Conservation (phyloP, 2,797 vertebrate genomes). For the Sebastes itinus region DNA sequence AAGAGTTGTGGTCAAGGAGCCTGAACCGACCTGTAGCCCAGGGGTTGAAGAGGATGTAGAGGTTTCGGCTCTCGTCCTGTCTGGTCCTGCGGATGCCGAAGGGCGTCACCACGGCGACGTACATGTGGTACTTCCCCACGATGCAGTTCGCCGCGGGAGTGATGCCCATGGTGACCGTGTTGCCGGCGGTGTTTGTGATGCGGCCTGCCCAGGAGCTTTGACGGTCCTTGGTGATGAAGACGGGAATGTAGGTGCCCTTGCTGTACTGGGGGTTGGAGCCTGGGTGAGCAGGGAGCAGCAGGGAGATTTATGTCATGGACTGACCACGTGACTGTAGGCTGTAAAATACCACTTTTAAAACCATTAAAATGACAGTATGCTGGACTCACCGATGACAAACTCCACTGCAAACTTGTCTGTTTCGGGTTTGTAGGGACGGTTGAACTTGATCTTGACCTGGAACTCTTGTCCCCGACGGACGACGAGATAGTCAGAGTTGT, state of each 20-base stretch:
- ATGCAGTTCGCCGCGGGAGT: conserved; percentile 86
- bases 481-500: conserved; percentile 81
- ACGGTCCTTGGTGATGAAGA: conserved; percentile 79
- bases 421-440: conserved; percentile 83
- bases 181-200: conserved; percentile 71
- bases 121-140: conserved; percentile 92
- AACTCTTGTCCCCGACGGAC: conserved; percentile 92
- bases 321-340: neutral
- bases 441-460: conserved; percentile 87
- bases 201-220: conserved; percentile 86
- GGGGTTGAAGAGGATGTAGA: conserved; percentile 95
- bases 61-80: conserved; percentile 76
- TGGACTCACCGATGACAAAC: conserved; percentile 90
- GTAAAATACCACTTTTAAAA: neutral
- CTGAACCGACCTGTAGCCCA: conserved; percentile 86
- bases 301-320: neutral
- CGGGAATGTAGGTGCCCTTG: conserved; percentile 92
- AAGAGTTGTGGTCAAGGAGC: neutral
- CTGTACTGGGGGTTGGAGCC: conserved; percentile 90
- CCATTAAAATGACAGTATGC: neutral
- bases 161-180: conserved; percentile 84
- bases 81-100: conserved; percentile 89
- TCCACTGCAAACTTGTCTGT: conserved; percentile 89
- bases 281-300: conserved; percentile 40
- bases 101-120: conserved; percentile 88